Evolutionary conservation across 2,888 invertebrate genomes (phyloP), one percentile per base, ranked within the genome.

Genomic region (Archips crataeganus): DNA sequence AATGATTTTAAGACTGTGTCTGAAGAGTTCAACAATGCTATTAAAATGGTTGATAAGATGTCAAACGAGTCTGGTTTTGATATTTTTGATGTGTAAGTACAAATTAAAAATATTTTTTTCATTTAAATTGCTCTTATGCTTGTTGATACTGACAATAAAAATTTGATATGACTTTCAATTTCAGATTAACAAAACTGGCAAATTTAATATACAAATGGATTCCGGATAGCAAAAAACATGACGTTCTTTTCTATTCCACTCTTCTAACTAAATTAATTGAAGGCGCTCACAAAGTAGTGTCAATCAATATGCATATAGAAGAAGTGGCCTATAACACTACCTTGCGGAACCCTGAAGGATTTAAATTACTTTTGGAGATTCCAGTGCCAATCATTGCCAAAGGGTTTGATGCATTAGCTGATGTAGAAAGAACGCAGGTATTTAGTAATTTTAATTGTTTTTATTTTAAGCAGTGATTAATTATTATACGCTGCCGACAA

Each of bases 381-480:
- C 88, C 91, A 5, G 80, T 88, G 0, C 68, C 81, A 13, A 77
- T 91, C 49, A 77, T 94, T 13, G 85, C 81, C 11, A 92, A 89
- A 65, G 87, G 90, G 8, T 88, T 94, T 62, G 93, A 94, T 36
- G 94, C 88, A 4, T 82, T 95, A 54, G 85, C 92, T n/a, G 90
- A 93, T 79, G 87, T 92, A 51, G 90, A 93, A 75, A 87, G 93
- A 76, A 86, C 90, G 2, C 93, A 94, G 89, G 95, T 95, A 85
- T 42, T 57, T 23, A 36, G n/a, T n/a, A 64, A 62, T 54, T 13
- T 62, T 11, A 9, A 34, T 9, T 60, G 36, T 68, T 51, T 39
- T 10, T 76, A 42, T 9, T 36, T 15, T 11, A 42, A 11, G 9
- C 11, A 2, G 8, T 23, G 13, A 49, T 49, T 47, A 10, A 11